These are phyloP conservation scores for Brachionus angularis DNA, from an alignment of 1,140 invertebrate genomes.

Conservation along the genomic window DNA sequence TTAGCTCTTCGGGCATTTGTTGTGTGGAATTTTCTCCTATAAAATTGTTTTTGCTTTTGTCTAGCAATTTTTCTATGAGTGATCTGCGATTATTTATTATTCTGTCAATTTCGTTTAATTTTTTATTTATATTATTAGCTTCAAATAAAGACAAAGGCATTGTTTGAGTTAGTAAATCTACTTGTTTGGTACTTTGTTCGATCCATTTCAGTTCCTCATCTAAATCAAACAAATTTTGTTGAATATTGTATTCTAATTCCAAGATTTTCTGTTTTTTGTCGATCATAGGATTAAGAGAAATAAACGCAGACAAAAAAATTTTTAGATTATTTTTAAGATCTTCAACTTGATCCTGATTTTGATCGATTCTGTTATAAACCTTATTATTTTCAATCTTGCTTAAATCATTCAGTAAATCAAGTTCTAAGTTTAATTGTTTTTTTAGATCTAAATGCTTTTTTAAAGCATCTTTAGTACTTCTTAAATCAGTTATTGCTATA, in stretches of 20 bases:
- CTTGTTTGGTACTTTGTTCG: constrained; percentile 1
- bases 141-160: constrained; percentile 18
- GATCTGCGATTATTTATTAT: neutral
- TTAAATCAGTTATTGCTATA: neutral
- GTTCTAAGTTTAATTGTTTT: constrained; percentile 30
- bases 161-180: neutral
- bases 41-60: neutral
- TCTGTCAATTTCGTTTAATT: constrained; percentile 25
- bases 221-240: constrained; percentile 28
- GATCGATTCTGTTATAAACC: neutral
- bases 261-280: constrained; percentile 3
- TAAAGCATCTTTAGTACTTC: neutral
- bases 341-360: neutral
- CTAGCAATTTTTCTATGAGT: neutral
- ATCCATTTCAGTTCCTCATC: constrained; percentile 32
- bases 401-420: constrained; percentile 31
- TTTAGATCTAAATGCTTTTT: neutral
- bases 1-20: too few species aligned
- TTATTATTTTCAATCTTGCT: neutral
- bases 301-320: neutral
- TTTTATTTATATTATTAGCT: constrained; percentile 12
- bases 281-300: constrained; percentile 1
- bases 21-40: too few species aligned
- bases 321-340: neutral
- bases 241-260: neutral